Base-by-base conservation (phyloP, 1,140 invertebrate genomes). In the Oscheius sp. region DNA sequence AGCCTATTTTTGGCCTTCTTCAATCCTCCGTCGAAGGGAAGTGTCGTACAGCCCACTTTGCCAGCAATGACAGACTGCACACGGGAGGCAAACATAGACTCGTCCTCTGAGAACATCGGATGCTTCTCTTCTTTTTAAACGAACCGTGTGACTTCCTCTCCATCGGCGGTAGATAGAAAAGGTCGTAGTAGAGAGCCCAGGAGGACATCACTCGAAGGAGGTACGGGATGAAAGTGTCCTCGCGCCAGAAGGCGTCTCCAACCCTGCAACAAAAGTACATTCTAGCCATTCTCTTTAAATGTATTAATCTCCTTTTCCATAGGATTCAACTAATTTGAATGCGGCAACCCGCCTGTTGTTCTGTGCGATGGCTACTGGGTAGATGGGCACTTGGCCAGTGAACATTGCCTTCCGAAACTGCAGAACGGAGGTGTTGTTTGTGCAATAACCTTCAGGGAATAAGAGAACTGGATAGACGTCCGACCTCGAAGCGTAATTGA, bases 361-460 rank as follows among this genome's bases (percentile, higher is more conserved):
- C 28, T 75, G 74, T 61, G 28, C 65, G 23, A 76, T 45, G 10
- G 75, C 75, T n/a, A 76, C 49, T 23, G 75, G 75, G 63, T 76
- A 75, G 29, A 76, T 68, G 0, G 49, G 29, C 1, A 77, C 42
- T 26, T 74, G 29, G 0, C 61, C 75, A 35, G 64, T 63, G 58
- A 76, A 76, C 34, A 67, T 42, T 0, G 62, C 75, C 61, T 76
- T 76, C 20, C 75, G 36, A 58, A 76, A 76, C 38, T 76, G 75
- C 4, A 76, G 29, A 29, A 78, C 76, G 18, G 73, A 20, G 36
- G 46, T 63, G 36, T 67, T 75, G 36, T 76, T 76, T 2, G 68
- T 65, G 38, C 75, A 76, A 38, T 63, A 76, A 20, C 75, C 75
- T 42, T 76, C 75, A 13, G 75, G 75, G 36, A 76, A 76, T 18